Base-by-base conservation (phyloP, 2,113 vertebrate species). In the Ophiodon elongatus region DNA sequence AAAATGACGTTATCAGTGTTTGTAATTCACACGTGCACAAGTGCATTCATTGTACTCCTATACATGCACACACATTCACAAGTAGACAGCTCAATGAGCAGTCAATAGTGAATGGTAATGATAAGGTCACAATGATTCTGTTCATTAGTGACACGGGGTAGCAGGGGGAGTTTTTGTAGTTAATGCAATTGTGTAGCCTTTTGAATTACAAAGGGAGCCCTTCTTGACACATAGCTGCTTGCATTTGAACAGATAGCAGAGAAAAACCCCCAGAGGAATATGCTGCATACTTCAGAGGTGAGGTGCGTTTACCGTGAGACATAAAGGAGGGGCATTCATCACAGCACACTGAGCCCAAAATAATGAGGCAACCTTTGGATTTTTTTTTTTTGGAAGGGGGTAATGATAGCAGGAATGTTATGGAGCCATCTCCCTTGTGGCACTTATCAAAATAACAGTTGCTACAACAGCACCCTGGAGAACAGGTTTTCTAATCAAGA, bases 401-500 rank as follows among this genome's bases (percentile, higher is more conserved):
- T 79, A 70, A 84, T 45, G 72, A 83, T 74, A 56, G 80, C 64
- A 33, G 76, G 57, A 72, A 74, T 63, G 59, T 80, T 74, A 83
- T 75, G 69, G 73, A 74, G 62, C 57, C 39, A 71, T 76, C 77
- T 72, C 79, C 73, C 85, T 78, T 68, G 56, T 89, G 86, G 86
- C 80, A 82, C 69, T 85, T 76, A 88, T 86, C 84, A 76, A 85
- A 90, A 85, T 83, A 79, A 77, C 83, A 84, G 69, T 83, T 81
- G 85, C 84, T 84, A 78, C 92, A 92, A 91, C 79, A 82, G 81
- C 79, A 82, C 82, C 82, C 64, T 73, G 9, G 88, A 89, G 93
- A 93, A 77, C 81, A 87, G 76, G 87, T 77, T 89, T 91, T 86
- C 80, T 80, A 89, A 93, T 93, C 87, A 90, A 80, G 83, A 81